phyloP scores from a whole-genome alignment of 2,797 vertebrate genomes.

The Centropyge bicolor region DNA sequence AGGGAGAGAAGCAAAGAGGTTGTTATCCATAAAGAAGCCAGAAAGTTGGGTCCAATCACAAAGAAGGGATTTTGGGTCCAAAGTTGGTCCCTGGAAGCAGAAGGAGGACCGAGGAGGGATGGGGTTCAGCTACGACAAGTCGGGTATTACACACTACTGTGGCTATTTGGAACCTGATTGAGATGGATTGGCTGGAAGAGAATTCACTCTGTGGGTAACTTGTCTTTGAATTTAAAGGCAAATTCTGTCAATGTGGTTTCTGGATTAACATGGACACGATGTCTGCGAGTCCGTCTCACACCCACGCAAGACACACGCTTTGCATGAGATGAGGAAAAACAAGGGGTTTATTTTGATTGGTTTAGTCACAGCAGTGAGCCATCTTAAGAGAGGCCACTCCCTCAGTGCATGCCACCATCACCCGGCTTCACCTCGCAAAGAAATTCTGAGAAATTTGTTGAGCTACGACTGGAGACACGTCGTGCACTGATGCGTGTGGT shows the following conservation, averaged over 20 bases:
- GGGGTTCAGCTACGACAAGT: conserved; percentile 60
- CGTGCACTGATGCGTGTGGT: conserved; percentile 10
- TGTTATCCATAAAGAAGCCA: conserved; percentile 83
- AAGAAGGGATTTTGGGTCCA: conserved; percentile 53
- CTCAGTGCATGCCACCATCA: conserved; percentile 71
- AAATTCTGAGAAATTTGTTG: conserved; percentile 7
- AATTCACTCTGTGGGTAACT: conserved; percentile 11
- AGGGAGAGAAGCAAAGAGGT: conserved; percentile 83
- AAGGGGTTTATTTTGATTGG: conserved; percentile 76
- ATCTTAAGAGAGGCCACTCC: conserved; percentile 74
- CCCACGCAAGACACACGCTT: conserved; percentile 45
- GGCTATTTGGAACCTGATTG: conserved; percentile 72
- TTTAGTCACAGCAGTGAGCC: conserved; percentile 97
- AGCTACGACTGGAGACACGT: conserved; percentile 16
- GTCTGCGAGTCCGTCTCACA: conserved; percentile 50
- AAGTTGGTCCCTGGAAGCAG: conserved; percentile 74
- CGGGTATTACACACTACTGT: conserved; percentile 88
- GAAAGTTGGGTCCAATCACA: conserved; percentile 70
- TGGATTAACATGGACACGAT: conserved; percentile 20
- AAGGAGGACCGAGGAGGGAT: conserved; percentile 53
- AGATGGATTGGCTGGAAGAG: conserved; percentile 22
- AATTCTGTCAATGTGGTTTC: conserved; percentile 28
- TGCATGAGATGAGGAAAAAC: conserved; percentile 81
- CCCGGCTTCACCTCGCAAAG: conserved; percentile 29
- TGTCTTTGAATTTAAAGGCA: conserved; percentile 22